Percentiles rank a stretch among this genome's conserved stretches.
These are phyloP conservation scores for Zophobas morio DNA, from an alignment of 1,140 invertebrate genomes.

Conservation along the genomic window DNA sequence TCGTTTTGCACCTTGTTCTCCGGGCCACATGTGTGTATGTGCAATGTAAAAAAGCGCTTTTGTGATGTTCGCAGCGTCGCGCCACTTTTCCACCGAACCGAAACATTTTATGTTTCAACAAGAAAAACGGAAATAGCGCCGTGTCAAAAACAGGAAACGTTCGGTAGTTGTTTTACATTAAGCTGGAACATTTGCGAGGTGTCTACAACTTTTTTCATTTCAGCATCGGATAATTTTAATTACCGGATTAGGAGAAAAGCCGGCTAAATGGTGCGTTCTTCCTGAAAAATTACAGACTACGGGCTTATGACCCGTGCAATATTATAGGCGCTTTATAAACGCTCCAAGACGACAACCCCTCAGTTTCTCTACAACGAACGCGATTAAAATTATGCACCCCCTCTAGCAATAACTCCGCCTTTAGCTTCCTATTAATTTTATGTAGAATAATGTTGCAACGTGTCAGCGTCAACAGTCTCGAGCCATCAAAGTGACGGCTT, in stretches of 20 bases:
- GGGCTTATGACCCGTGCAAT: slow-evolving; percentile 20
- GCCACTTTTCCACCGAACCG: slow-evolving; percentile 16
- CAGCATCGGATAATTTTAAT: slow-evolving; percentile 18
- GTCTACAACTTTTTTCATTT: slow-evolving; percentile 7
- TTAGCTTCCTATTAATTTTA: too few relatives aligned
- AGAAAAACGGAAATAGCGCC: slow-evolving; percentile 31
- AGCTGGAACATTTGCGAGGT: slow-evolving; percentile 1
- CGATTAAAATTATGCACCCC: slow-evolving; percentile 9
- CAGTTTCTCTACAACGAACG: not conserved
- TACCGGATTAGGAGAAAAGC: slow-evolving; percentile 8
- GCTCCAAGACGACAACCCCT: not conserved
- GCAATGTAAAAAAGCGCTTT: too few relatives aligned
- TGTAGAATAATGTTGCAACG: too few relatives aligned
- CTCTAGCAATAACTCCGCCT: too few relatives aligned
- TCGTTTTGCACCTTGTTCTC: not conserved
- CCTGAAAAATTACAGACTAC: slow-evolving; percentile 34
- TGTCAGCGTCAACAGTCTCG: too few relatives aligned
- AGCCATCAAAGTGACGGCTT: too few relatives aligned
- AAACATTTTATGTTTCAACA: slow-evolving; percentile 34
- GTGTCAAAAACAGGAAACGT: slow-evolving; percentile 31
- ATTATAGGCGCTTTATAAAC: slow-evolving; percentile 9
- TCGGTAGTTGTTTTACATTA: slow-evolving; percentile 20
- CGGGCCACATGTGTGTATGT: too few relatives aligned
- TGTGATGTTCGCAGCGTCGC: not conserved
- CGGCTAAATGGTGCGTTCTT: slow-evolving; percentile 13